Evolutionary conservation across 1,140 invertebrate genomes (phyloP), one percentile per base, ranked within the genome.

Genomic region (Neodiprion fabricii): DNA sequence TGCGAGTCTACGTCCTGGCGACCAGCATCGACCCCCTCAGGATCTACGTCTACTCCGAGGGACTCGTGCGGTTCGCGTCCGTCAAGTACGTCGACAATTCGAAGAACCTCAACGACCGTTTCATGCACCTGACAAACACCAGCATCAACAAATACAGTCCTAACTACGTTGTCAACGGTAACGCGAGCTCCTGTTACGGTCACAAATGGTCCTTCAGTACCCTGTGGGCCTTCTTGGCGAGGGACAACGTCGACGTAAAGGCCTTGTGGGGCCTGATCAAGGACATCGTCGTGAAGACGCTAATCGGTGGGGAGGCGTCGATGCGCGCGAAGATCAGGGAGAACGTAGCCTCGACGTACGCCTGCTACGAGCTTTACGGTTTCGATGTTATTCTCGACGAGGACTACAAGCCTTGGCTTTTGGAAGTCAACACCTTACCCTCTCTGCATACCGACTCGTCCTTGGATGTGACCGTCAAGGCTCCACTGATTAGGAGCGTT

Each of bases 101-200:
- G 5, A 11, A 12, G 9, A 71, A 91, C 75, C 71, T 90, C 17
- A 79, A 78, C 21, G 90, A 92, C 76, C 84, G 91, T 17, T 94
- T 87, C 82, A 93, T 94, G 91, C 94, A 95, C 86, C 86, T 94
- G 73, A 94, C 93, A 10, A 94, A 94, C 85, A 95, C 94, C 82
- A 91, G 91, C 14, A 87, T 94, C 7, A 94, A 94, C 82, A 94
- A 93, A 77, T 87, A 90, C 71, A 69, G 40, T 28, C 67, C 67
- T 5, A 69, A 47, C 40, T 69, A 69, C 67, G 67, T 69, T 11
- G 17, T 47, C 2, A 47, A 69, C 67, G 40, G 23, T 4, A 47
- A 21, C 10, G 12, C 21, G 11, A 21, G n/a, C 40, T 69, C 67
- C 14, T 69, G 67, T 21, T 21, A 47, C 17, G 67, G 67, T 5